phyloP scores from a whole-genome alignment of 2,888 invertebrate species.

The Drosophila nr. fundita region DNA sequence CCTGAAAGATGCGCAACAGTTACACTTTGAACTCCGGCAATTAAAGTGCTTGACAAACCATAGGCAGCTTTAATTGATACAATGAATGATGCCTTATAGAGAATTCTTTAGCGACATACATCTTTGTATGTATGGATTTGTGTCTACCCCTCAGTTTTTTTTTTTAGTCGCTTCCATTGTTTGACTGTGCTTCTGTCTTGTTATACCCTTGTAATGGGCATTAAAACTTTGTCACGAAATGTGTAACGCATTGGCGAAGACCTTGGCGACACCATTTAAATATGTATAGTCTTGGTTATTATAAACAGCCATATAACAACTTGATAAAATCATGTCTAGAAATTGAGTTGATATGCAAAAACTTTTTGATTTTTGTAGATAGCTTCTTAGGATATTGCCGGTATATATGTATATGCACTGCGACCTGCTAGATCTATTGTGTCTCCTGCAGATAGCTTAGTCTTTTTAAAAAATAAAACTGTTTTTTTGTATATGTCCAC shows the following conservation, averaged over 20 bases:
- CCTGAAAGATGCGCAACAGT: constrained; percentile 46
- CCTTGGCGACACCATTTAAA: background rate
- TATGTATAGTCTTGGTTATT: background rate
- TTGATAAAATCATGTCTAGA: background rate
- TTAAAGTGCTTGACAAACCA: constrained; percentile 55
- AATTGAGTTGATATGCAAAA: background rate
- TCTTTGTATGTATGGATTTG: background rate
- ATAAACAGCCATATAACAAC: background rate
- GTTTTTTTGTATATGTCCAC: background rate
- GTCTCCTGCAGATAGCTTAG: background rate
- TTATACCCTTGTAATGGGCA: constrained; percentile 5
- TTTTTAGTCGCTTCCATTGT: constrained; percentile 23
- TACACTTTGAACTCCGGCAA: constrained; percentile 72
- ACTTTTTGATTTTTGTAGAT: background rate
- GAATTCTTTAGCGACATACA: constrained; percentile 9
- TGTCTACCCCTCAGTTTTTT: constrained; percentile 9
- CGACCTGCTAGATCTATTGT: background rate
- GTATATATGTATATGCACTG: background rate
- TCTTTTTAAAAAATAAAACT: rapidly evolving
- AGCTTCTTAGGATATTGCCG: background rate
- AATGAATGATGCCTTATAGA: constrained; percentile 5
- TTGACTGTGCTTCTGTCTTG: constrained; percentile 23
- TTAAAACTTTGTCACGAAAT: constrained; percentile 7
- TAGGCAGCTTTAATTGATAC: constrained; percentile 43
- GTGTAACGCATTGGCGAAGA: background rate